A percentile compares a stretch with the other conserved stretches of the same genome.
Evolutionary conservation across 1,140 invertebrate genomes (phyloP).

Genomic region (Pogonus chalceus): DNA sequence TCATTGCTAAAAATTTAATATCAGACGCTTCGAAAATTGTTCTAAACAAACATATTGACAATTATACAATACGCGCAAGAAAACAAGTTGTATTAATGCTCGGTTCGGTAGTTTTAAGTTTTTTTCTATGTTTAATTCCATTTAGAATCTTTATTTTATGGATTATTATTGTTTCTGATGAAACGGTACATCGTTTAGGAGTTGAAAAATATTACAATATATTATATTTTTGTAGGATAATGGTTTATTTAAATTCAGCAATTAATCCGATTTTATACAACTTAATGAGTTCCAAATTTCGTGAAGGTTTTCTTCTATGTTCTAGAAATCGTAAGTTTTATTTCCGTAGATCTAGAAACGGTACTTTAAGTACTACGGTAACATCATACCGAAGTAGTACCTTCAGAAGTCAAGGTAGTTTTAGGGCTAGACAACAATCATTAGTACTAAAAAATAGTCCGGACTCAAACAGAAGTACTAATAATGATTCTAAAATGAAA

Average conservation of each 20-base stretch:
- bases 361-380: conserved; percentile 42
- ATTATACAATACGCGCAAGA: conserved; percentile 49
- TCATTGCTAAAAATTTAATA: conserved; percentile 66
- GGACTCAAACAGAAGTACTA: conserved; percentile 23
- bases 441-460: conserved; percentile 26
- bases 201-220: conserved; percentile 67
- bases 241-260: conserved; percentile 77
- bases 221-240: conserved; percentile 71
- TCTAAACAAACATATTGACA: conserved; percentile 48
- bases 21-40: conserved; percentile 48
- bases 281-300: conserved; percentile 77
- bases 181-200: conserved; percentile 47
- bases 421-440: conserved; percentile 26
- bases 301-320: conserved; percentile 62
- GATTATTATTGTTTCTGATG: conserved; percentile 55
- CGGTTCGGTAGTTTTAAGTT: conserved; percentile 70
- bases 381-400: conserved; percentile 40
- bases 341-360: conserved; percentile 25
- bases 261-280: conserved; percentile 77
- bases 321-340: conserved; percentile 36
- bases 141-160: conserved; percentile 75
- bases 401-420: conserved; percentile 26
- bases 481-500: conserved; percentile 20
- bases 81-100: conserved; percentile 72
- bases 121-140: conserved; percentile 79